Conservation (phyloP, 2,888 invertebrate genomes). For the Troilus luridus region DNA sequence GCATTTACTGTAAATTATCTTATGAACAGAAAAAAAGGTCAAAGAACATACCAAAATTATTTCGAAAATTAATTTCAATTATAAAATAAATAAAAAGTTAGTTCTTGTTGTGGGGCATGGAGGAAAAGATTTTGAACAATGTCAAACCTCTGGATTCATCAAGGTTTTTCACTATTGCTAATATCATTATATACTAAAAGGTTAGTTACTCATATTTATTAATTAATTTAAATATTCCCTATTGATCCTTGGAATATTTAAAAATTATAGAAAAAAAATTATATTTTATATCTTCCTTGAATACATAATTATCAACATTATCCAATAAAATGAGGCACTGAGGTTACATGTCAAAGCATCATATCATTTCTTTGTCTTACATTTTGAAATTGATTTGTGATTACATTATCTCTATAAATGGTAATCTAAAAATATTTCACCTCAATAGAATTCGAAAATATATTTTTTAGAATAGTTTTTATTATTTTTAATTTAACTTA, state of each 20-base stretch:
- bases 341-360: not conserved
- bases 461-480: slow-evolving; percentile 27
- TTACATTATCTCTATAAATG: slow-evolving; percentile 6
- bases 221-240: not conserved
- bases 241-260: not conserved
- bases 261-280: not conserved
- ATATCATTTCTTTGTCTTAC: not conserved
- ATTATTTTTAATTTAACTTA: slow-evolving; percentile 14
- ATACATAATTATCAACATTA: not conserved
- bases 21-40: too few species aligned
- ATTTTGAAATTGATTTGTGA: not conserved
- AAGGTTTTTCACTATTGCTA: too few species aligned
- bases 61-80: too few species aligned
- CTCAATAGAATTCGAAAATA: not conserved
- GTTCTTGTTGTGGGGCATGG: too few species aligned
- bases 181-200: too few species aligned
- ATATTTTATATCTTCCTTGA: not conserved
- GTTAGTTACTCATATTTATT: not conserved
- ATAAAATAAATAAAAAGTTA: too few species aligned
- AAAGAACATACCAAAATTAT: too few species aligned
- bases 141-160: too few species aligned
- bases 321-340: slow-evolving; percentile 14
- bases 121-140: too few species aligned
- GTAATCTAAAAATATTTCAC: slow-evolving; percentile 14
- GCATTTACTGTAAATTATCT: too few species aligned